phyloP scores from a whole-genome alignment of 2,797 vertebrate species.

The Pterois miles region DNA sequence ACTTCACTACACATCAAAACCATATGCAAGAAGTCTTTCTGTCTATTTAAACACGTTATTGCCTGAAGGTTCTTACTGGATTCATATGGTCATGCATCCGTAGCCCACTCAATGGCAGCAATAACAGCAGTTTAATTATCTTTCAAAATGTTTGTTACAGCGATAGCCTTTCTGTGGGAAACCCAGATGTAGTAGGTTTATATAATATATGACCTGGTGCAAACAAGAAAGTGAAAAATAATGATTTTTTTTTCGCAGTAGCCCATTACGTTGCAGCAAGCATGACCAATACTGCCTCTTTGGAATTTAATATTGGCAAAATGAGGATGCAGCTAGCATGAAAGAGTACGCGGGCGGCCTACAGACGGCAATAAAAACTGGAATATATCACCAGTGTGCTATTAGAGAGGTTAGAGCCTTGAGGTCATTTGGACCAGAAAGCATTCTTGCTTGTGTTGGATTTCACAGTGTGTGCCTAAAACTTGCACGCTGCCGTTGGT shows the following conservation, averaged over 20 bases:
- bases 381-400: conserved; percentile 76
- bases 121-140: conserved; percentile 37
- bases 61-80: conserved; percentile 9
- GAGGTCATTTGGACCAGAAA: conserved; percentile 76
- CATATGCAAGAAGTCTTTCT: conserved; percentile 3
- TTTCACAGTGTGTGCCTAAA: conserved; percentile 82
- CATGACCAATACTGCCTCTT: conserved; percentile 51
- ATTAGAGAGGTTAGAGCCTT: conserved; percentile 66
- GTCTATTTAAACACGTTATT: neutral
- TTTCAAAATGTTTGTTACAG: conserved; percentile 31
- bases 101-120: conserved; percentile 15
- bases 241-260: conserved; percentile 25
- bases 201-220: conserved; percentile 23
- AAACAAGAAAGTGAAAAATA: conserved; percentile 45
- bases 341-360: conserved; percentile 51
- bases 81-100: neutral
- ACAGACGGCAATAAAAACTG: conserved; percentile 68
- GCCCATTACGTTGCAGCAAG: conserved; percentile 43
- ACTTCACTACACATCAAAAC: conserved; percentile 6
- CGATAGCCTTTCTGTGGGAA: conserved; percentile 17
- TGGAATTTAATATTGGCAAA: conserved; percentile 55
- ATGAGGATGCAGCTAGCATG: conserved; percentile 58
- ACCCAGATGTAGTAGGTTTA: neutral
- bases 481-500: conserved; percentile 72
- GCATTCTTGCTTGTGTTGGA: conserved; percentile 75